Evolutionary conservation across 2,113 vertebrate genomes (phyloP).

Genomic region (Oryzias woworae): DNA sequence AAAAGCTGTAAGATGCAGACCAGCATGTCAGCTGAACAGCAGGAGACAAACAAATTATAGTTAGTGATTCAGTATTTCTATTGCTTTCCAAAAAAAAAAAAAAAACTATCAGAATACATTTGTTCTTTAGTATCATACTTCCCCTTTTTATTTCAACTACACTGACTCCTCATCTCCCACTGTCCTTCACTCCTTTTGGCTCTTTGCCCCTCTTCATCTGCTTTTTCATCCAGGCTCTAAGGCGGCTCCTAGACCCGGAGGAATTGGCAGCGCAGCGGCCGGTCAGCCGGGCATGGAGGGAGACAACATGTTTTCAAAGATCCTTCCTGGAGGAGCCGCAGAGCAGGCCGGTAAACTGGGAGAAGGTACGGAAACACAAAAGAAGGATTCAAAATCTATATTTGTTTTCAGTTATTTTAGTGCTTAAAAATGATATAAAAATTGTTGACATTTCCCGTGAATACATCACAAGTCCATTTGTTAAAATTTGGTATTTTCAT

Average conservation of each 20-base stretch:
- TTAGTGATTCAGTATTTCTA: background rate
- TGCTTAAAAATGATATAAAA: background rate
- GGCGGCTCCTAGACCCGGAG: conserved; percentile 74
- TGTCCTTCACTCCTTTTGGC: background rate
- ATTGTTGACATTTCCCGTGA: background rate
- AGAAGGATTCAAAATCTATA: background rate
- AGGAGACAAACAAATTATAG: background rate
- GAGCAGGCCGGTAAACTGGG: conserved; percentile 98
- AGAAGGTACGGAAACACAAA: conserved; percentile 80
- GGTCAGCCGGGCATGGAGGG: conserved; percentile 86
- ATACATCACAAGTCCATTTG: background rate
- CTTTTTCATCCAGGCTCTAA: conserved; percentile 80
- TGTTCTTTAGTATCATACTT: background rate
- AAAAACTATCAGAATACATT: background rate
- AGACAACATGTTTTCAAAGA: conserved; percentile 92
- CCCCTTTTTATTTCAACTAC: background rate
- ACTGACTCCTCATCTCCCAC: background rate
- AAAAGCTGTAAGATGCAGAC: background rate
- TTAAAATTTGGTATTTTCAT: conserved; percentile 20
- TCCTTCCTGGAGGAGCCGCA: conserved; percentile 90
- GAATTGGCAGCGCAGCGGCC: conserved; percentile 74
- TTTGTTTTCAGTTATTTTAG: background rate
- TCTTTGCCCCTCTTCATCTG: background rate
- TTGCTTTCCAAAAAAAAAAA: background rate
- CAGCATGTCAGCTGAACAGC: background rate